Evolutionary conservation across 2,888 invertebrate genomes (phyloP), one percentile per base, ranked within the genome.

Genomic region (Pristionchus fissidentatus): DNA sequence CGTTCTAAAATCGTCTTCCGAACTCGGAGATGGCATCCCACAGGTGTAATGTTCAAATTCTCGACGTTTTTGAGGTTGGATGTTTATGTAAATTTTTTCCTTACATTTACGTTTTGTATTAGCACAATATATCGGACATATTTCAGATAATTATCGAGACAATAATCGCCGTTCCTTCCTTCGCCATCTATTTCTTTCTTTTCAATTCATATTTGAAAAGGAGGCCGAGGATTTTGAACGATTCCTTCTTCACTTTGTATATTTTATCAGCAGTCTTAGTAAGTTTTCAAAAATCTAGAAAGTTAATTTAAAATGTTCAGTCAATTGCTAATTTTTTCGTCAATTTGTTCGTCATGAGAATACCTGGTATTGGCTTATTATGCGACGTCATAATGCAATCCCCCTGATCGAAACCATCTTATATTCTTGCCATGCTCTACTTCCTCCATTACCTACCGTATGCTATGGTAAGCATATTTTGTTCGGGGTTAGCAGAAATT

Each of bases 211-310:
- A 60, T 52, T 1, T 29, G 2, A 43, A 22, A 5, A 62, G 79
- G 46, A 62, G 46, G 22, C 60, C 60, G n/a, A 43, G 62, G 5
- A 81, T 81, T 19, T 32, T 81, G 35, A 81, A 81, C 41, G 80
- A 81, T 32, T 81, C 80, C 22, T 81, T 81, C 62, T 81, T 81
- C 80, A 60, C 62, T 46, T 46, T 81, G 1, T 81, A 52, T n/a
- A 19, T 81, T 26, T n/a, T 81, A 0, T 46, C 41, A 0, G 80
- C 80, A 2, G 43, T 41, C 35, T 32, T 81, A 32, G 80, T 81
- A 1, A 60, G 62, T 62, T 10, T 15, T 26, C 19, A 73, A 5
- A 1, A 5, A 3, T 15, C 13, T 32, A 19, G 32, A 19, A 29
- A 1, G n/a, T 46, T 10, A 29, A 49, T 73, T 7, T 4, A 43